Evolutionary conservation across 1,140 invertebrate species (phyloP).

Genomic region (Megalopta genalis): DNA sequence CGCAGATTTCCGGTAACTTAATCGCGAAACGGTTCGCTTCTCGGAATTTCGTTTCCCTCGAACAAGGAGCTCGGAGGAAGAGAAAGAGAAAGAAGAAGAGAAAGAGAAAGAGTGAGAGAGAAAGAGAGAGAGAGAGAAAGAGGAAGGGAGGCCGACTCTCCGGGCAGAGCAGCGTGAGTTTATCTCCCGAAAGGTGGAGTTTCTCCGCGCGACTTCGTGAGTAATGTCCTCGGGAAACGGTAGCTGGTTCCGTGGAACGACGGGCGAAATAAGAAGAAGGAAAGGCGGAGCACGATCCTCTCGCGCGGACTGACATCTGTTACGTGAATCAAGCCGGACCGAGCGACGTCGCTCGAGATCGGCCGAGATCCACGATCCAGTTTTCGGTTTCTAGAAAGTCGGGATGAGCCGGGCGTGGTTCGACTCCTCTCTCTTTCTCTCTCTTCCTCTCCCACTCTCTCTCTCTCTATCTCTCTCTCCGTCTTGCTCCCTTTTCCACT

Average conservation of each 20-base stretch:
- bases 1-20: slow-evolving; percentile 14
- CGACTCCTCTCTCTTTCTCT: slow-evolving; percentile 25
- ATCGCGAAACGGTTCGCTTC: slow-evolving; percentile 7
- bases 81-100: too few relatives aligned
- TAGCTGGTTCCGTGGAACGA: slow-evolving; percentile 49
- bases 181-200: slow-evolving; percentile 50
- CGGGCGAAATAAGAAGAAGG: slow-evolving; percentile 49
- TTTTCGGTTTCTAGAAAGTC: slow-evolving; percentile 77
- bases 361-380: slow-evolving; percentile 68
- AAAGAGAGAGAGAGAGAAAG: too few relatives aligned
- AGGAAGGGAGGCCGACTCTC: neutral
- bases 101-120: too few relatives aligned
- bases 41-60: slow-evolving; percentile 40
- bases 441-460: neutral
- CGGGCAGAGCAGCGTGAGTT: neutral
- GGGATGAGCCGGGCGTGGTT: slow-evolving; percentile 71
- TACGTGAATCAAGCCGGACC: slow-evolving; percentile 60
- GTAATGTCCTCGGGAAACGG: slow-evolving; percentile 58
- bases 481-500: slow-evolving; percentile 4
- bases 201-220: slow-evolving; percentile 52
- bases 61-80: neutral
- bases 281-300: slow-evolving; percentile 40
- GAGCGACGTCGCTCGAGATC: slow-evolving; percentile 54
- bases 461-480: slow-evolving; percentile 25
- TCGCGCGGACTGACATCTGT: slow-evolving; percentile 56